Base-by-base conservation (phyloP, 2,113 vertebrate species). In the Oophaga pumilio region DNA sequence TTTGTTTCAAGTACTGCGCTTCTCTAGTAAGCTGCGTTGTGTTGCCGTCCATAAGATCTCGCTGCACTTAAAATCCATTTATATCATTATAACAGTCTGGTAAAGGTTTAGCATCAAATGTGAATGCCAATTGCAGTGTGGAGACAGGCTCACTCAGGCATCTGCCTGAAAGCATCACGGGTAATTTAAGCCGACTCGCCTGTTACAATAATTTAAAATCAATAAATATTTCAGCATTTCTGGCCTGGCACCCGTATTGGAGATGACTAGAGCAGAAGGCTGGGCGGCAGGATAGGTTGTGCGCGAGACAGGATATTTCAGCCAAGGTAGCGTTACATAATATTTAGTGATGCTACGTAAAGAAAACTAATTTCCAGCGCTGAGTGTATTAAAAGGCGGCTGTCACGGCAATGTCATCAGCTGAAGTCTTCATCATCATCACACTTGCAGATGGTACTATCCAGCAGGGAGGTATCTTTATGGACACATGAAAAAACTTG, bases 401-500 rank as follows among this genome's bases (percentile, higher is more conserved):
- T 84, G 87, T 88, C 87, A 84, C 60, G 17, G 81, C 71, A 88
- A 88, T 84, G 80, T 88, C 87, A 88, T 77, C 80, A n/a, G 57
- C 86, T 33, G 22, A 66, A 76, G 79, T 82, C 86, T 83, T 88
- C 86, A 76, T 76, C 80, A 69, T 83, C 79, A 43, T 43, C 33
- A 83, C 69, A 53, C 43, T 50, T 24, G 86, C 86, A 88, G 79
- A 80, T 88, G 86, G 86, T 83, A 76, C 80, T 50, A 76, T 88
- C 83, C 86, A 83, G 33, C 86, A 76, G 86, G 86, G 86, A 76
- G 68, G 76, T 76, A 62, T 43, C 57, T 76, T 82, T 76, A 56
- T 57, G 66, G 69, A 69, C 76, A n/a, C 93, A 94, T 94, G 92
- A 94, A 92, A 91, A 90, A 93, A 92, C 43, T 33, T 92, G 33